These are phyloP conservation scores for Pitangus sulphuratus DNA, from an alignment of 2,797 vertebrate species.

Conservation along the genomic window DNA sequence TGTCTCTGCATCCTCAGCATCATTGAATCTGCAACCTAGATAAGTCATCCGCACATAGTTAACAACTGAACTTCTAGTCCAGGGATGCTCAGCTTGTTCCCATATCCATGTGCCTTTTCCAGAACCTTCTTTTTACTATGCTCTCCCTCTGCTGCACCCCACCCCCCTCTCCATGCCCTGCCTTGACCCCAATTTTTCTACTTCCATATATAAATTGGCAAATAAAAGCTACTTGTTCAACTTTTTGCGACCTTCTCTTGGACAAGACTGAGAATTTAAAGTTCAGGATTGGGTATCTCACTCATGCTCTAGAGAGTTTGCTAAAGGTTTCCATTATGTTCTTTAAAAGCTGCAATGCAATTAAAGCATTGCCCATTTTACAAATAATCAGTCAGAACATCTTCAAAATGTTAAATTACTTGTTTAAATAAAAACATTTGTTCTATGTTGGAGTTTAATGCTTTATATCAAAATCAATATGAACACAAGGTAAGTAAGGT, in stretches of 20 bases:
- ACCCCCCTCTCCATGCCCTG: rapidly evolving
- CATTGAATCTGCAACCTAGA: not conserved
- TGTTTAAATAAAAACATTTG: not conserved
- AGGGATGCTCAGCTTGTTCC: not conserved
- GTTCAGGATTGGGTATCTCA: not conserved
- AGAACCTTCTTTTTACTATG: not conserved
- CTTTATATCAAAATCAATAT: not conserved
- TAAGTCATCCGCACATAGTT: not conserved
- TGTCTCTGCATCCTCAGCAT: not conserved
- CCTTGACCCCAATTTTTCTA: not conserved
- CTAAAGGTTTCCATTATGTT: not conserved
- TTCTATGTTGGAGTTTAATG: not conserved
- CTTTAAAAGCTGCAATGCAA: not conserved
- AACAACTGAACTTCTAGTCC: not conserved
- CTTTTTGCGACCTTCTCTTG: not conserved
- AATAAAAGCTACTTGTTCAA: not conserved
- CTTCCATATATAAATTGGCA: not conserved
- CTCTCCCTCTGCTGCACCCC: not conserved
- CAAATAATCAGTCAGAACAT: not conserved
- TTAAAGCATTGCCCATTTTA: not conserved
- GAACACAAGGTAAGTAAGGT: not conserved
- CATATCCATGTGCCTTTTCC: not conserved
- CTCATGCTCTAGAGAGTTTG: not conserved
- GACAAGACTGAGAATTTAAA: not conserved
- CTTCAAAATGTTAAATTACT: not conserved